Percentiles rank a stretch among this genome's conserved stretches.
Conservation (phyloP, 2,797 vertebrate species). For the Glyptemys insculpta region DNA sequence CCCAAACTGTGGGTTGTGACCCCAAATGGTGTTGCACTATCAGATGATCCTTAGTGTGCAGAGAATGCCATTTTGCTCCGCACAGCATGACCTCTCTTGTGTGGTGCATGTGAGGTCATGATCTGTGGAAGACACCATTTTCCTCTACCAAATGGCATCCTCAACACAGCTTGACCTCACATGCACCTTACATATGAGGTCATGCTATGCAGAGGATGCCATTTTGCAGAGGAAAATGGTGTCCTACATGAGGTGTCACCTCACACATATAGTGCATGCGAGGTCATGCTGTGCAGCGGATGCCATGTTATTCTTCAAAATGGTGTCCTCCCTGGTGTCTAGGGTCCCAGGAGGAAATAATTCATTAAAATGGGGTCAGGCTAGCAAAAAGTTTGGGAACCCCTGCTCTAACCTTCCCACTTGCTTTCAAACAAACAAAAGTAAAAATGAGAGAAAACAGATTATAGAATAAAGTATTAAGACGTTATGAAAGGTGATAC, state of each 20-base stretch:
- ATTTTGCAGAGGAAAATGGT: neutral
- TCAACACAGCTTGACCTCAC: neutral
- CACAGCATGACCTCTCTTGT: neutral
- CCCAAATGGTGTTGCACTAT: neutral
- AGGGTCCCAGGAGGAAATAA: neutral
- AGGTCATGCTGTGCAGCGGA: neutral
- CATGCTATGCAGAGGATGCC: neutral
- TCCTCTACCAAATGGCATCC: neutral
- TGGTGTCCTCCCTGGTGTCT: neutral
- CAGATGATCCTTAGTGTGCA: neutral
- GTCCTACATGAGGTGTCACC: neutral
- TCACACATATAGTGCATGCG: neutral
- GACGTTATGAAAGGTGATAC: neutral
- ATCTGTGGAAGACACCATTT: neutral
- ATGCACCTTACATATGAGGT: neutral
- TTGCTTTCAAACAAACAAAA: neutral
- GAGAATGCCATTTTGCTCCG: neutral
- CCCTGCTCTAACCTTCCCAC: neutral
- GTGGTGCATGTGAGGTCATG: neutral
- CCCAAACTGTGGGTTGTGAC: neutral
- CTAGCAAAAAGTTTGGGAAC: neutral
- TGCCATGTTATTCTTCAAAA: neutral
- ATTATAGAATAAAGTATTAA: neutral
- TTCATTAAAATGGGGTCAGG: neutral
- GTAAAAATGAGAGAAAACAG: neutral